phyloP scores from a whole-genome alignment of 2,113 vertebrate genomes.

The Monarcha castaneiventris region DNA sequence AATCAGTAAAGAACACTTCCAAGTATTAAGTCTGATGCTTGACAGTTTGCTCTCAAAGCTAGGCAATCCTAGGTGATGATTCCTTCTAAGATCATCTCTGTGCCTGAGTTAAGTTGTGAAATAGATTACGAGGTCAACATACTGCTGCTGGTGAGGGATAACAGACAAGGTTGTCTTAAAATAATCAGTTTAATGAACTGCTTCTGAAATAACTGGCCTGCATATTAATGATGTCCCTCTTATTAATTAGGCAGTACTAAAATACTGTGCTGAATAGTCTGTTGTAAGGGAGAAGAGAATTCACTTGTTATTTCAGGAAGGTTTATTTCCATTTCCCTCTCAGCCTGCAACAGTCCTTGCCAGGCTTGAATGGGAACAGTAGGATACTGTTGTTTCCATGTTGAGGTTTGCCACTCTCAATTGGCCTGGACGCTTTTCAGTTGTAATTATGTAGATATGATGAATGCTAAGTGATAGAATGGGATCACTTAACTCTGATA shows the following conservation, averaged over 20 bases:
- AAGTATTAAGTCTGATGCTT: not conserved
- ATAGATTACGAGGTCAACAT: not conserved
- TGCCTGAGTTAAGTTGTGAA: not conserved
- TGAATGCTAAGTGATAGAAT: slow-evolving; percentile 51
- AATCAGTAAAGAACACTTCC: not conserved
- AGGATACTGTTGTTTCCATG: not conserved
- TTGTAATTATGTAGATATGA: slow-evolving; percentile 4
- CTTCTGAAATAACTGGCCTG: slow-evolving; percentile 29
- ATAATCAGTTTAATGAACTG: not conserved
- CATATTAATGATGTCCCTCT: not conserved
- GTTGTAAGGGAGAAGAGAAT: not conserved
- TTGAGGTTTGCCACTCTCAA: not conserved
- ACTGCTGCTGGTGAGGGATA: not conserved
- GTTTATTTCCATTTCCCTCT: not conserved
- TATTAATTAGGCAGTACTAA: not conserved
- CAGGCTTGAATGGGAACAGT: not conserved
- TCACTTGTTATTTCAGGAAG: not conserved
- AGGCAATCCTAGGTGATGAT: not conserved
- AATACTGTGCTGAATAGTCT: not conserved
- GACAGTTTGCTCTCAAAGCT: not conserved
- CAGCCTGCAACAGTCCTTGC: not conserved
- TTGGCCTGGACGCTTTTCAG: not conserved
- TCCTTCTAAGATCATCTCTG: not conserved
- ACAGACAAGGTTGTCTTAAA: slow-evolving; percentile 4
- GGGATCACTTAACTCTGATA: not conserved